Evolutionary conservation across 2,888 invertebrate genomes (phyloP).

Genomic region (Drosophila macrospina): DNA sequence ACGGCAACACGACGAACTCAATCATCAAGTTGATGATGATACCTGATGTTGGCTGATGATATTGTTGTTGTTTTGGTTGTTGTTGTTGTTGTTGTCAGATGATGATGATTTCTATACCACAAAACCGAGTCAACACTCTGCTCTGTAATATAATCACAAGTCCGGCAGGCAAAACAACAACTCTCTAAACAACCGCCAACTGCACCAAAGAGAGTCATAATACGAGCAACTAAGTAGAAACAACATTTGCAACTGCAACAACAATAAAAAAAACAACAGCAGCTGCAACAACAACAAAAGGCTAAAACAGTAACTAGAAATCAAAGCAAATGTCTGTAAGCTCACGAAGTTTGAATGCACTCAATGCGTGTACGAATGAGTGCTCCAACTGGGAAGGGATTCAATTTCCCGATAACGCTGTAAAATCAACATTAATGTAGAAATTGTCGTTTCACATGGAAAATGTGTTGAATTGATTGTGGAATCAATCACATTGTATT

Average conservation of each 20-base stretch:
- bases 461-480: conserved; percentile 14
- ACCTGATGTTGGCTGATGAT: conserved; percentile 16
- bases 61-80: conserved; percentile 9
- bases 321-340: conserved; percentile 18
- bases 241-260: conserved; percentile 56
- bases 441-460: conserved; percentile 24
- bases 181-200: conserved; percentile 65
- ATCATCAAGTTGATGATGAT: conserved; percentile 27
- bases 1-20: conserved; percentile 42
- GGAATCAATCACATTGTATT: neutral
- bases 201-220: conserved; percentile 70
- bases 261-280: conserved; percentile 41
- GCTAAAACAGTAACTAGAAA: conserved; percentile 50
- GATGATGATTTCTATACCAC: conserved; percentile 46
- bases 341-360: conserved; percentile 47
- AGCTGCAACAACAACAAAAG: conserved; percentile 34
- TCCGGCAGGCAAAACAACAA: conserved; percentile 42
- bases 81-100: conserved; percentile 13
- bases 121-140: conserved; percentile 27
- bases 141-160: conserved; percentile 66
- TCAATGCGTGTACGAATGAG: neutral
- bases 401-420: conserved; percentile 9
- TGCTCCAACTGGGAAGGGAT: neutral
- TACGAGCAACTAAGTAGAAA: conserved; percentile 64
- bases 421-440: conserved; percentile 7